A percentile compares a stretch with the other conserved stretches of the same genome.
These are phyloP conservation scores for Ophiothrix spiculata DNA, from an alignment of 35 echinoderm and acorn worm species.

Conservation along the genomic window DNA sequence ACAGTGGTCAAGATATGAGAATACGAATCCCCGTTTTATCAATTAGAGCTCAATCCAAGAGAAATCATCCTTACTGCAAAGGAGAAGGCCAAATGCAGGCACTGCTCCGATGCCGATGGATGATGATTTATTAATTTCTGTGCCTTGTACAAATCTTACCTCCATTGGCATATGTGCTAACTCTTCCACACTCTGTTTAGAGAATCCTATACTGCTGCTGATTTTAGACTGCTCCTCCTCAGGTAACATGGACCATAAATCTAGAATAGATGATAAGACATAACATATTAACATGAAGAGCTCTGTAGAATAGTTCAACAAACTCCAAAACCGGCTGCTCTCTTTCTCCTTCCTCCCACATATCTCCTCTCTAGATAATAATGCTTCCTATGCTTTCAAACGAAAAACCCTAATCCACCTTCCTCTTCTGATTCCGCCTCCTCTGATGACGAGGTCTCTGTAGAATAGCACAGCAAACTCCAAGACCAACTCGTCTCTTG, in stretches of 20 bases:
- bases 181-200: slow-evolving; percentile 17
- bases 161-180: slow-evolving; percentile 10
- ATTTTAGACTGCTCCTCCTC: slow-evolving; percentile 71
- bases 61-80: too few relatives aligned
- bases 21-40: too few relatives aligned
- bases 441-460: slow-evolving; percentile 49
- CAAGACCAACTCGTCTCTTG: slow-evolving; percentile 68
- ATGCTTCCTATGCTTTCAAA: slow-evolving; percentile 76
- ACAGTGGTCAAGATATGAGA: too few relatives aligned
- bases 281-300: too few relatives aligned
- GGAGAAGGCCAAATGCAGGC: too few relatives aligned
- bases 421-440: slow-evolving; percentile 54
- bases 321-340: slow-evolving; percentile 63
- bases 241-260: slow-evolving; percentile 74
- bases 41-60: too few relatives aligned
- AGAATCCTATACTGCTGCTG: slow-evolving; percentile 71
- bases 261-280: slow-evolving; percentile 42
- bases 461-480: slow-evolving; percentile 50
- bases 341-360: slow-evolving; percentile 55
- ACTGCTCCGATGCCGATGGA: too few relatives aligned
- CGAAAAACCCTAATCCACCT: too few relatives aligned
- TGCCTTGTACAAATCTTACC: too few relatives aligned
- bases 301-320: slow-evolving; percentile 58
- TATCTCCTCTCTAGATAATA: slow-evolving; percentile 57
- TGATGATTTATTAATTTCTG: too few relatives aligned